A percentile compares a stretch with the other conserved stretches of the same genome.
phyloP scores from a whole-genome alignment of 2,113 vertebrate species.

The Tetrao urogallus region DNA sequence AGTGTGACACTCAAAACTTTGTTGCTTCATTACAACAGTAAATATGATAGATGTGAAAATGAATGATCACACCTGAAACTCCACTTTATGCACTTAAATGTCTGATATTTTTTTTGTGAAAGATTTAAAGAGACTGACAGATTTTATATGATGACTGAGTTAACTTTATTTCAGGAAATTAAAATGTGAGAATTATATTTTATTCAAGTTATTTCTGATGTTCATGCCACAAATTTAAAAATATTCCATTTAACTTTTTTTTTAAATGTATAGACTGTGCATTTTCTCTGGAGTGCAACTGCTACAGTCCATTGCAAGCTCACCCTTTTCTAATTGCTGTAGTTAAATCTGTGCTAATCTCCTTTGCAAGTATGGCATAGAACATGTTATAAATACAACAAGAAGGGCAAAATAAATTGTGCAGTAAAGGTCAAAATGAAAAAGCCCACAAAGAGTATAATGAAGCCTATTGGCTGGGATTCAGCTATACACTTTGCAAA shows the following conservation, averaged over 20 bases:
- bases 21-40: neutral
- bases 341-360: slow-evolving; percentile 61
- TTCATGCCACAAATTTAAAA: neutral
- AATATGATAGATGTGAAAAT: neutral
- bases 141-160: neutral
- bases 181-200: neutral
- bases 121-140: neutral
- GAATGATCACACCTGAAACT: neutral
- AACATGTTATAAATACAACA: slow-evolving; percentile 58
- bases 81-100: neutral
- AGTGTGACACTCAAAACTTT: neutral
- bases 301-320: neutral
- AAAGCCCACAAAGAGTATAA: slow-evolving; percentile 40
- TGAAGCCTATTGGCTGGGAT: slow-evolving; percentile 31
- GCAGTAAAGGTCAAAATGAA: slow-evolving; percentile 48
- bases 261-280: neutral
- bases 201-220: neutral
- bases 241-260: neutral
- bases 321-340: slow-evolving; percentile 45
- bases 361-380: slow-evolving; percentile 46
- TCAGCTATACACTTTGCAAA: slow-evolving; percentile 24
- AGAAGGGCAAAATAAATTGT: slow-evolving; percentile 57
- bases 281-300: neutral
- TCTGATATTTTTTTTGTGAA: neutral
- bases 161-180: neutral